phyloP scores from a whole-genome alignment of 2,888 invertebrate genomes.

The Panorpa germanica region DNA sequence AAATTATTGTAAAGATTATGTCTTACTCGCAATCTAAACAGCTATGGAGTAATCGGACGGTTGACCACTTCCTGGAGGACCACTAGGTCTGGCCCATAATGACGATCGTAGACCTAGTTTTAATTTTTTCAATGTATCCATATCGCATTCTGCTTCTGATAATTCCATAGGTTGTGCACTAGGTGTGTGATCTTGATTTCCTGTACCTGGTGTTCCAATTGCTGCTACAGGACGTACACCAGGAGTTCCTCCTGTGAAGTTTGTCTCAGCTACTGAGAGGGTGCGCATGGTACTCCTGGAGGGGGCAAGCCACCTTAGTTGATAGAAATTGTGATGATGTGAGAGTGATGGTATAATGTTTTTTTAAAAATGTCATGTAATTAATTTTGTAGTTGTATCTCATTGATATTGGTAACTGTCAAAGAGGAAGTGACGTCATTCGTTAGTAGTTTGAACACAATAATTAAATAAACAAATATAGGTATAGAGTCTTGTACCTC shows the following conservation, averaged over 20 bases:
- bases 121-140: constrained; percentile 52
- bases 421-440: too few relatives aligned
- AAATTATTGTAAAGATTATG: constrained; percentile 1
- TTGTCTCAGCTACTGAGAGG: constrained; percentile 34
- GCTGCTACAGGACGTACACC: too few relatives aligned
- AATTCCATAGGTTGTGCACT: constrained; percentile 35
- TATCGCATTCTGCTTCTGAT: constrained; percentile 53
- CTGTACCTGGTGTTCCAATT: constrained; percentile 15
- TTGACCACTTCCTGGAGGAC: constrained; percentile 21
- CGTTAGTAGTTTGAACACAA: too few relatives aligned
- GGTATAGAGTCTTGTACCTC: too few relatives aligned
- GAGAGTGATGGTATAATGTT: too few relatives aligned
- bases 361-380: too few relatives aligned
- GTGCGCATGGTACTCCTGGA: too few relatives aligned
- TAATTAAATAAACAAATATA: too few relatives aligned
- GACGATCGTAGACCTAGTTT: constrained; percentile 50
- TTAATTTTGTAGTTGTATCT: too few relatives aligned
- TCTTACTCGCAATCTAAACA: constrained; percentile 30
- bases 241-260: constrained; percentile 25
- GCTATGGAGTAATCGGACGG: constrained; percentile 58
- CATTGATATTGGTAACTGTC: too few relatives aligned
- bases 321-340: too few relatives aligned
- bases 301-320: too few relatives aligned
- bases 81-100: constrained; percentile 43
- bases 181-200: constrained; percentile 21